These are phyloP conservation scores for Odontomyia ornata DNA, from an alignment of 2,888 invertebrate genomes.

Conservation along the genomic window DNA sequence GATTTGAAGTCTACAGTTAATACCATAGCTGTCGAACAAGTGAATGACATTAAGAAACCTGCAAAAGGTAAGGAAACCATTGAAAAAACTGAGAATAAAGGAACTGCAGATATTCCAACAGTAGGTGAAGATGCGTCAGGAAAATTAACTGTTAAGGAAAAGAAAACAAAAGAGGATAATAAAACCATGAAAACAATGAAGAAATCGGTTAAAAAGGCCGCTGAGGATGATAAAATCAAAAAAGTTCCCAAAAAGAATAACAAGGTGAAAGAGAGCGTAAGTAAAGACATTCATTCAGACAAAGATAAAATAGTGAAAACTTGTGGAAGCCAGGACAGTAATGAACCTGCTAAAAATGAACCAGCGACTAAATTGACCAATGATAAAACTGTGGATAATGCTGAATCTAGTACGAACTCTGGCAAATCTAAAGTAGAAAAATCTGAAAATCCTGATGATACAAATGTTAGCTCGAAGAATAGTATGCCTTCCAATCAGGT, in stretches of 20 bases:
- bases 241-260: not conserved
- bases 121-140: no score
- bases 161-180: no score
- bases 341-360: not conserved
- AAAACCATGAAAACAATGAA: no score
- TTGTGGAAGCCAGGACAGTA: not conserved
- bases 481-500: no score
- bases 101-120: no score
- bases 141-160: no score
- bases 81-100: not conserved
- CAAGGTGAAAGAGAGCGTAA: not conserved
- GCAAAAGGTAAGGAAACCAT: not conserved
- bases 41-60: slow-evolving; percentile 25
- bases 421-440: no score
- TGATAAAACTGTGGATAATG: not conserved
- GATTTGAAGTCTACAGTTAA: not conserved
- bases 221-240: not conserved
- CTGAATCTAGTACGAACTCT: not conserved
- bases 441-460: no score
- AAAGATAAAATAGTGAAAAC: not conserved
- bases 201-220: no score
- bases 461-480: no score
- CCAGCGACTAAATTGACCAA: not conserved
- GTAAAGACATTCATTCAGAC: not conserved
- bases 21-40: not conserved